Evolutionary conservation across 2,888 invertebrate genomes (phyloP), one percentile per base, ranked within the genome.

Genomic region (Heliconius ethilla): DNA sequence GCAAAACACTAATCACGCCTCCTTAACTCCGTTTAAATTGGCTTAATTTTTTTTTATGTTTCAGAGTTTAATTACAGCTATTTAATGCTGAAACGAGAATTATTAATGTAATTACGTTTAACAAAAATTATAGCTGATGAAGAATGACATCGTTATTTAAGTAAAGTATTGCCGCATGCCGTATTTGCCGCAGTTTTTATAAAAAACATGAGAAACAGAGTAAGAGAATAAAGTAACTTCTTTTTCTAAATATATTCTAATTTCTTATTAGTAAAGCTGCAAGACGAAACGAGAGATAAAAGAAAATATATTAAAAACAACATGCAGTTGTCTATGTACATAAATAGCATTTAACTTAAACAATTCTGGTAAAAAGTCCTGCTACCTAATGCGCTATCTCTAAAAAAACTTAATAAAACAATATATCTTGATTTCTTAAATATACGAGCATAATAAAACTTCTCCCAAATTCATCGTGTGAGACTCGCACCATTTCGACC

Each of bases 1-100:
- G 70, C 70, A n/a, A 70, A 55, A 72, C 55, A 72, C 55, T 72
- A 33, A 72, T 72, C 70, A 55, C 70, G 55, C 70, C 70, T 72
- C 9, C 70, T 70, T 70, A 70, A 70, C 70, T 70, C 55, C 55
- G 15, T 29, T 72, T 72, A 72, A 33, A 72, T 55, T 33, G 55
- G 55, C 55, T 59, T 72, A n/a, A n/a, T 59, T 55, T 33, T 13
- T 55, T 59, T 69, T n/a, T 40, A 69, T 7, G 7, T 72, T 55
- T 55, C 70, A 33, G 55, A 55, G 33, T 72, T 72, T 72, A 72
- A 72, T 72, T 72, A 55, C 13, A n/a, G 33, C 33, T 33, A 33
- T 72, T 51, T 55, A 33, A 72, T 33, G n/a, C n/a, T 33, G 55
- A 55, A 33, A 55, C 29, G 29, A 70, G 55, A 55, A n/a, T 70